A percentile compares a stretch with the other conserved stretches of the same genome.
phyloP scores from a whole-genome alignment of 2,113 vertebrate species.

The Mobula hypostoma region DNA sequence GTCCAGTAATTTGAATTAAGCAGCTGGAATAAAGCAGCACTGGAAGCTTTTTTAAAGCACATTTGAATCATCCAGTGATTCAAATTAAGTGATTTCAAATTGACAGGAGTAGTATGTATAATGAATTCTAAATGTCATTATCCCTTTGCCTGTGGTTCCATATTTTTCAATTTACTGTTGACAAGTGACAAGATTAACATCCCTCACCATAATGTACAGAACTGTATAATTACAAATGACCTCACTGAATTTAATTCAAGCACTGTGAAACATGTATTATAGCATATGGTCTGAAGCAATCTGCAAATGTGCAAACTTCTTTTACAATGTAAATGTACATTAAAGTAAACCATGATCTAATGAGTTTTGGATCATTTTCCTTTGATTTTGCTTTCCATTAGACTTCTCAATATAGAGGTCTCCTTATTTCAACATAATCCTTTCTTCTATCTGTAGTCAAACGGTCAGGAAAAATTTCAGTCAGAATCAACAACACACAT shows the following conservation, averaged over 20 bases:
- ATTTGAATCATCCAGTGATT: constrained; percentile 29
- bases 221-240: constrained; percentile 23
- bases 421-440: not conserved
- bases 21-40: constrained; percentile 8
- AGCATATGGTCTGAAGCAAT: not conserved
- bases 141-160: constrained; percentile 12
- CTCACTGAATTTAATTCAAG: not conserved
- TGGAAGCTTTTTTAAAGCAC: not conserved
- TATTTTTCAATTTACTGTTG: constrained; percentile 32
- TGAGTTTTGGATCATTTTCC: not conserved
- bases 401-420: too few species aligned
- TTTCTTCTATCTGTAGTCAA: not conserved
- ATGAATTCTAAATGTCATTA: constrained; percentile 34
- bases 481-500: not conserved
- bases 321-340: not conserved
- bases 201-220: constrained; percentile 20
- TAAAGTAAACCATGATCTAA: not conserved
- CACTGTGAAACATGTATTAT: not conserved
- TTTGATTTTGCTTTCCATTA: not conserved
- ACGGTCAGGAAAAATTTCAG: not conserved
- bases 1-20: constrained; percentile 9
- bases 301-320: constrained; percentile 1
- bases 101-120: constrained; percentile 20
- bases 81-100: constrained; percentile 34
- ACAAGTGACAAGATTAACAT: constrained; percentile 33